Evolutionary conservation across 2,888 invertebrate species (phyloP), one percentile per base, ranked within the genome.

Genomic region (Theristus sp.): DNA sequence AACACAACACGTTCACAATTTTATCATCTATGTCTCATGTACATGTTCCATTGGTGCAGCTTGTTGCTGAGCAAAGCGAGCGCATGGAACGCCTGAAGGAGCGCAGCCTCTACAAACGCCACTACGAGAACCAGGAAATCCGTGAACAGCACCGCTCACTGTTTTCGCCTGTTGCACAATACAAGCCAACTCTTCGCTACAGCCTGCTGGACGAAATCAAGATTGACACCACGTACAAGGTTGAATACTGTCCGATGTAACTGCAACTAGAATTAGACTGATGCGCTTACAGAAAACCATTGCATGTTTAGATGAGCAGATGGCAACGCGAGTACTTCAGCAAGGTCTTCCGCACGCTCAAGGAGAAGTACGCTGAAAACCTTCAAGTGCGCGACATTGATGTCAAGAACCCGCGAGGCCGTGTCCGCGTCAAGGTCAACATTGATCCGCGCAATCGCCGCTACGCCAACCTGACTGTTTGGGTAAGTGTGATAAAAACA

Each of bases 401-500:
- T 26, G 49, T 29, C 28, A 27, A 26, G 3, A 63, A 62, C 56
- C 59, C 56, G 24, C 22, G n/a, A 1, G 30, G 57, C 29, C 22
- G 55, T n/a, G 56, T 63, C 57, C 2, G n/a, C 26, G 57, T 56
- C 46, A 28, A 24, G 22, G 1, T 63, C 47, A 58, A 66, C 62
- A 65, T 71, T 58, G 72, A 71, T 61, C 68, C 71, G 62, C 38
- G 64, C 56, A 65, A 61, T 58, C 65, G 65, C 54, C 65, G 64
- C 55, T 66, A 62, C 62, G 64, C 62, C 63, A 71, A 71, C 65
- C 24, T 70, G 61, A 65, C 69, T 61, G 56, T 61, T 52, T 2
- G 58, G 57, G 61, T 61, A 49, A 25, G 26, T n/a, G n/a, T n/a
- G n/a, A n/a, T n/a, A 10, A 25, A 6, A 28, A 47, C 20, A 46